These are phyloP conservation scores for Halichondria panicea DNA, from an alignment of 37 sponge, comb jelly and placozoan genomes.

Conservation along the genomic window DNA sequence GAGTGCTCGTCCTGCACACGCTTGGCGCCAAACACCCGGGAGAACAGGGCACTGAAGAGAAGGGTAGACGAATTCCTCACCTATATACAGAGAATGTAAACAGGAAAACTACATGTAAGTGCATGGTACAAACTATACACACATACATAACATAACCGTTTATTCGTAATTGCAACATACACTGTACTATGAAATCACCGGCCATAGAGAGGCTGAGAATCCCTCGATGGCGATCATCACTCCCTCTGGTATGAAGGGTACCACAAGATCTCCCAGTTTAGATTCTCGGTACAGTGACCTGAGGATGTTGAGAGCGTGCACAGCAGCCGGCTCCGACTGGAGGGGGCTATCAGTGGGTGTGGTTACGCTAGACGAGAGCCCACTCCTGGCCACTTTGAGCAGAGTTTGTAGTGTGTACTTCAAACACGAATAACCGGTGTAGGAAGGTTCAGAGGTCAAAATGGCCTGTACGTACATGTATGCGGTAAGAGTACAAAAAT, in stretches of 20 bases:
- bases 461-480: constrained; percentile 38
- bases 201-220: constrained; percentile 65
- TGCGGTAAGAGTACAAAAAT: background rate
- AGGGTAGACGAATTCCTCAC: constrained; percentile 84
- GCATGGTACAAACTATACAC: background rate
- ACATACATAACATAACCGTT: background rate
- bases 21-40: constrained; percentile 88
- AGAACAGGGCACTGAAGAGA: constrained; percentile 71
- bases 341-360: background rate
- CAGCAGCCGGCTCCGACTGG: constrained; percentile 46
- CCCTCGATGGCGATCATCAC: constrained; percentile 71
- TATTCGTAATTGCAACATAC: background rate
- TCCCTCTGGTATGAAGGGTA: constrained; percentile 67
- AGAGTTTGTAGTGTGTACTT: constrained; percentile 33
- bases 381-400: constrained; percentile 31
- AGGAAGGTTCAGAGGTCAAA: constrained; percentile 35
- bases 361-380: background rate
- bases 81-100: constrained; percentile 18
- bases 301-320: constrained; percentile 87
- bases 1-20: constrained; percentile 70
- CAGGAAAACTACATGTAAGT: background rate
- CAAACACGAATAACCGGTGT: constrained; percentile 17
- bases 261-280: constrained; percentile 62
- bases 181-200: constrained; percentile 54
- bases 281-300: constrained; percentile 79